These are phyloP conservation scores for Atherinosoma microstoma DNA, from an alignment of 2,797 vertebrate genomes.

Conservation along the genomic window DNA sequence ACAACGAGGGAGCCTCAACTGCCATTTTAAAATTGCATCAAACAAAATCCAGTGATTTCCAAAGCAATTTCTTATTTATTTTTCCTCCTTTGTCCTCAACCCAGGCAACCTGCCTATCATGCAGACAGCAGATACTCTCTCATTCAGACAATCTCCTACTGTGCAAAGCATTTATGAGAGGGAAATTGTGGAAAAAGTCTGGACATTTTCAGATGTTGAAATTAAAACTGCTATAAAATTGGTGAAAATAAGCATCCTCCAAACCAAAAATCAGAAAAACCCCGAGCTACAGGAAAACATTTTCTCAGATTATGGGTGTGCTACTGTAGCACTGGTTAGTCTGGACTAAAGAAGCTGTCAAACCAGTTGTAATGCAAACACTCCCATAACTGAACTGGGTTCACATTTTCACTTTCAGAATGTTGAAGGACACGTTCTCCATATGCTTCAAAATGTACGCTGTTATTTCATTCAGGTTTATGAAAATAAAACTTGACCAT, in stretches of 20 bases:
- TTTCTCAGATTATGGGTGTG: no score
- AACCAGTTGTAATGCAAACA: constrained; percentile 4
- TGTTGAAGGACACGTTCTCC: background rate
- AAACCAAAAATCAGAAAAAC: background rate
- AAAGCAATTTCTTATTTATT: background rate
- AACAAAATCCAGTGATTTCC: background rate
- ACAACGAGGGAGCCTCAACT: background rate
- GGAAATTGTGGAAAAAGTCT: background rate
- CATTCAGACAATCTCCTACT: constrained; percentile 11
- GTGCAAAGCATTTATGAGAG: constrained; percentile 4
- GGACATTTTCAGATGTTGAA: background rate
- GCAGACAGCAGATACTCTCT: background rate
- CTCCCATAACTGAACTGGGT: background rate
- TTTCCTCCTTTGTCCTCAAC: background rate
- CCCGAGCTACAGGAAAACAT: background rate
- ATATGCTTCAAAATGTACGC: background rate
- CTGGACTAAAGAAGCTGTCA: constrained; percentile 1
- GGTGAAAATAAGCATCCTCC: background rate
- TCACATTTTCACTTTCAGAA: background rate
- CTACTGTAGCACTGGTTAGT: constrained; percentile 12
- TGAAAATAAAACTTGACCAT: no score
- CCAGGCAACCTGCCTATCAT: no score
- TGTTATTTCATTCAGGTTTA: background rate
- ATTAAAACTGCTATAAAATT: background rate
- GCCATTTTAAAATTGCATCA: background rate